Conservation (phyloP, 2,888 invertebrate genomes). For the Odontomyia ornata region DNA sequence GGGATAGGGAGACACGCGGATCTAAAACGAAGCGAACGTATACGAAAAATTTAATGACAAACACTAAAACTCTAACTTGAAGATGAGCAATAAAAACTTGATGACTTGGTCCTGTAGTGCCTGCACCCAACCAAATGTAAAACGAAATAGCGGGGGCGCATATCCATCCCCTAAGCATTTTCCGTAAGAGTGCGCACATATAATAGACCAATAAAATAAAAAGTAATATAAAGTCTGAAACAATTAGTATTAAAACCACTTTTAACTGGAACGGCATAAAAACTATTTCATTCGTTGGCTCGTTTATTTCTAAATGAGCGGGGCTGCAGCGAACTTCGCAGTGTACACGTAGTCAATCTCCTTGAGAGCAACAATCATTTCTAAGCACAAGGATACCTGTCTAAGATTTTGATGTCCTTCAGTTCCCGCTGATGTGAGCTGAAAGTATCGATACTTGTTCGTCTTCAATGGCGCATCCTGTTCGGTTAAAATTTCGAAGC, state of each 20-base stretch:
- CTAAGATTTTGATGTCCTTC: no score
- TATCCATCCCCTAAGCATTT: constrained; percentile 33
- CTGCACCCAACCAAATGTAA: constrained; percentile 33
- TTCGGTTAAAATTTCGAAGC: no score
- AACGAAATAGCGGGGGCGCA: constrained; percentile 17
- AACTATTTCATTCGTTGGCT: constrained; percentile 46
- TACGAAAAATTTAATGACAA: constrained; percentile 50
- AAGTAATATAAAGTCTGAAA: constrained; percentile 51
- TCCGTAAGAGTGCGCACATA: constrained; percentile 44
- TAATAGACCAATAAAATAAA: constrained; percentile 51
- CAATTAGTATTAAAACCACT: constrained; percentile 51
- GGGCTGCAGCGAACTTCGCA: background rate
- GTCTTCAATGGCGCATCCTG: no score
- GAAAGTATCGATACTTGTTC: no score
- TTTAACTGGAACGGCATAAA: constrained; percentile 49
- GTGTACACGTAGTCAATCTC: background rate
- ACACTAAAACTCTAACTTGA: constrained; percentile 50
- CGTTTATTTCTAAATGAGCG: background rate
- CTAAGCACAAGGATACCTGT: background rate
- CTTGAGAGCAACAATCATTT: background rate
- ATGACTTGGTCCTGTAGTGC: constrained; percentile 49
- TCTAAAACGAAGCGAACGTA: constrained; percentile 45
- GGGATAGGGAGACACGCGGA: background rate
- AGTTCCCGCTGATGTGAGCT: no score
- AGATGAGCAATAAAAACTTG: constrained; percentile 51